Conservation (phyloP, 2,797 vertebrate genomes). For the Malacoctenus gilli region DNA sequence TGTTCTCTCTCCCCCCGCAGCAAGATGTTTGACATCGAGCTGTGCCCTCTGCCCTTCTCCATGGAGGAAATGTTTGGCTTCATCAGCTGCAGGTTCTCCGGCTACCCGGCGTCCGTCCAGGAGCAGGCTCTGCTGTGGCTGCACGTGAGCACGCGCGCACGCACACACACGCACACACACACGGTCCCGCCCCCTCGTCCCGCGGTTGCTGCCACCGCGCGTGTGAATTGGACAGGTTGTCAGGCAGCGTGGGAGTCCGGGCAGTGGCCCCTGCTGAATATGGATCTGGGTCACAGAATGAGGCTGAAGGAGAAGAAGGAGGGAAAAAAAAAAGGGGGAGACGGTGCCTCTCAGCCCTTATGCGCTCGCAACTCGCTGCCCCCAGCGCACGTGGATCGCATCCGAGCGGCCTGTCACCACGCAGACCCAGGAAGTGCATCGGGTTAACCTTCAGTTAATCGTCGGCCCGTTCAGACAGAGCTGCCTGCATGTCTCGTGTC, state of each 20-base stretch:
- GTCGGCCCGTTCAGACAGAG: constrained; percentile 40
- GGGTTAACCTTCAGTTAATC: constrained; percentile 39
- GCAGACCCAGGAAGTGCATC: constrained; percentile 58
- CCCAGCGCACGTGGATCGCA: constrained; percentile 59
- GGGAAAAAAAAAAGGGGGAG: too few relatives aligned
- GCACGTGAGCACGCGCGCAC: constrained; percentile 85
- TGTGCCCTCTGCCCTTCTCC: constrained; percentile 98
- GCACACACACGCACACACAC: constrained; percentile 10
- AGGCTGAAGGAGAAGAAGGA: constrained; percentile 56
- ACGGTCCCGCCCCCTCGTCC: constrained; percentile 26
- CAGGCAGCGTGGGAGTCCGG: constrained; percentile 60
- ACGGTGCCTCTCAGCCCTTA: constrained; percentile 67
- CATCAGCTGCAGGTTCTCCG: constrained; percentile 97
- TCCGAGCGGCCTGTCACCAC: constrained; percentile 63
- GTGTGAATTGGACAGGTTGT: constrained; percentile 79
- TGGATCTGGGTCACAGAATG: constrained; percentile 79
- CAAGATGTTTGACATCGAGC: constrained; percentile 99
- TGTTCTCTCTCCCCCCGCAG: constrained; percentile 69
- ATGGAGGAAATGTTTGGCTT: constrained; percentile 99
- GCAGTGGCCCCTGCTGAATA: constrained; percentile 70
- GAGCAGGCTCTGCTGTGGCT: constrained; percentile 98
- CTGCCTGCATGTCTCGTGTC: too few relatives aligned
- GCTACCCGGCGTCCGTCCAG: constrained; percentile 96
- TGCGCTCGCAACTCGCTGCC: constrained; percentile 63
- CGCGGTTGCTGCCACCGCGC: constrained; percentile 63